Evolutionary conservation across 2,113 vertebrate species (phyloP).

Genomic region (Syngnathoides biaculeatus): DNA sequence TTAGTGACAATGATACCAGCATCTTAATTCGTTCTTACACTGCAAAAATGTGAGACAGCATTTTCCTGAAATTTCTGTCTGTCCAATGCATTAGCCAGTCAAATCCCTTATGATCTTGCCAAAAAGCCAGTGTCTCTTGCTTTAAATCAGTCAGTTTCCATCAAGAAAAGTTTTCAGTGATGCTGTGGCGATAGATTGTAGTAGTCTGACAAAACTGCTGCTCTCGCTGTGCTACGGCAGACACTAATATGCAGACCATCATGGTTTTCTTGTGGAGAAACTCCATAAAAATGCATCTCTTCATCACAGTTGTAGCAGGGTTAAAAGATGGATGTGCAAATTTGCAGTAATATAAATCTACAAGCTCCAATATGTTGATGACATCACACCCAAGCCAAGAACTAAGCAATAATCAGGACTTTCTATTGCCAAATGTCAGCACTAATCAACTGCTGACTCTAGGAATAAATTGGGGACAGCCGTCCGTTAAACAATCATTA

Average conservation of each 20-base stretch:
- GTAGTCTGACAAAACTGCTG: too few species aligned
- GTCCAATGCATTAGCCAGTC: constrained; percentile 18
- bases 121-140: constrained; percentile 44
- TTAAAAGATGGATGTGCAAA: background rate
- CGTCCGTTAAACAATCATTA: constrained; percentile 59
- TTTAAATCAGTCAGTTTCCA: background rate
- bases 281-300: too few species aligned
- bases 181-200: too few species aligned
- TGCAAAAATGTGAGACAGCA: constrained; percentile 18
- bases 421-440: constrained; percentile 52
- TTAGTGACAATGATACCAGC: constrained; percentile 11
- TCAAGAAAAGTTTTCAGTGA: background rate
- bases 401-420: constrained; percentile 38
- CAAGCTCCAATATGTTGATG: constrained; percentile 23
- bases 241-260: too few species aligned
- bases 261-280: background rate
- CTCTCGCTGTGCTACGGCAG: too few species aligned
- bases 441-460: constrained; percentile 24
- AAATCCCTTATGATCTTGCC: constrained; percentile 13
- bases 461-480: constrained; percentile 57
- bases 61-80: constrained; percentile 15
- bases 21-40: background rate
- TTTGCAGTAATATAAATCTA: background rate
- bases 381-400: constrained; percentile 11
- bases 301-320: background rate